phyloP scores from a whole-genome alignment of 2,113 vertebrate species.

The Dolichotis patagonum region DNA sequence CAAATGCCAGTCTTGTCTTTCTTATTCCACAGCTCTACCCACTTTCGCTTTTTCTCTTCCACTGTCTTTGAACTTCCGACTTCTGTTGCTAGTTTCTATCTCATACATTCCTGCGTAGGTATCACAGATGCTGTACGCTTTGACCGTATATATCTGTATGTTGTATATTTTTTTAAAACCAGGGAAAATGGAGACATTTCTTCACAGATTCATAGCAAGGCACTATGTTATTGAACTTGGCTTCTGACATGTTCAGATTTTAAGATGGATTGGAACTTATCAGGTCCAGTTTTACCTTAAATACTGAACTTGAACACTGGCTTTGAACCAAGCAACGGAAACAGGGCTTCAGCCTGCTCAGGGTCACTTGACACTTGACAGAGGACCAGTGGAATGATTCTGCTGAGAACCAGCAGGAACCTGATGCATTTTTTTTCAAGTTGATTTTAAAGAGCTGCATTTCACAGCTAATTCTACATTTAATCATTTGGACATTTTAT shows the following conservation, averaged over 20 bases:
- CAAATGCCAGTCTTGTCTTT: neutral
- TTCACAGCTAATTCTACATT: neutral
- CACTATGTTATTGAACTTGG: neutral
- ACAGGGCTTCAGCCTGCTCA: too few relatives aligned
- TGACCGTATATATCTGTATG: neutral
- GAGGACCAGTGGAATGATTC: neutral
- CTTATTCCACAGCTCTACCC: too few relatives aligned
- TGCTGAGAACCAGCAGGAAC: neutral
- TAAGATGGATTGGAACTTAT: neutral
- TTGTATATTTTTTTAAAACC: neutral
- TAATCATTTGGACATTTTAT: constrained; percentile 28
- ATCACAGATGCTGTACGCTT: neutral
- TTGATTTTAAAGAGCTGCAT: neutral
- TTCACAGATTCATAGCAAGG: neutral
- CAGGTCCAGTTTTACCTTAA: neutral
- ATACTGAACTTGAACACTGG: neutral
- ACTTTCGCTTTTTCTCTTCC: neutral
- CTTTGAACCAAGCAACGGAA: neutral
- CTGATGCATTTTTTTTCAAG: neutral
- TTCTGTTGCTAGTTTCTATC: neutral
- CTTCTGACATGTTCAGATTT: neutral
- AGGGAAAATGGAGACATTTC: neutral
- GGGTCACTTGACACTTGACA: neutral
- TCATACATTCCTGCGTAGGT: neutral
- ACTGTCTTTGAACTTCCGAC: neutral